Base-by-base conservation (phyloP, 2,888 invertebrate species). In the Pimpla rufipes region DNA sequence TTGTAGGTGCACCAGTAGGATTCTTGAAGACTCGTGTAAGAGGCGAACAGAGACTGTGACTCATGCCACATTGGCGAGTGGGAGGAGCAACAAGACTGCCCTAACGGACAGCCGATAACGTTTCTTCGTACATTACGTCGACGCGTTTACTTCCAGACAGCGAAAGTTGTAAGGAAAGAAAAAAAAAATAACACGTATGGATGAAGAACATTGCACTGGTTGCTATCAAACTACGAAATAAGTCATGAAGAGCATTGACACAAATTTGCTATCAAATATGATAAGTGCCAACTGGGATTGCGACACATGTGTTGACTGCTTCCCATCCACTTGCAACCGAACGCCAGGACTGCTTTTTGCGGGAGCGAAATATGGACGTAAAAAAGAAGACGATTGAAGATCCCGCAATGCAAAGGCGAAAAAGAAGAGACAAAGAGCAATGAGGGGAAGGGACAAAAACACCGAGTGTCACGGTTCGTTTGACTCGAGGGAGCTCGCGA, bases 41-140 rank as follows among this genome's bases (percentile, higher is more conserved):
- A 79, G 79, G 50, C 55, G 71, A 76, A 42, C 40, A 50, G 75
- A 76, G 75, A 76, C 70, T 40, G 66, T 83, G 83, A 83, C 70
- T 83, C 83, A 83, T 67, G 76, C 57, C 47, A 59, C 75, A 57
- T 75, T 37, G 35, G 10, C 79, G 71, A 50, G 83, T 83, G 83
- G 83, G 83, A 70, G 71, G 83, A 66, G 40, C 59, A 76, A 83
- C 83, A 59, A 83, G 67, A 71, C 79, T 79, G 71, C 35, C 64
- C 66, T 59, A 79, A 83, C 75, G 75, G 66, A 76, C 83, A 71
- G 74, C 59, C 79, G 79, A 83, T 83, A 75, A 79, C 66, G 21
- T 59, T 83, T 42, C 42, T 76, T 67, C 59, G 35, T 52, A 29
- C 62, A 50, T 64, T 45, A 16, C n/a, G 37, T 13, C 11, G 37